phyloP scores from a whole-genome alignment of 2,113 vertebrate species.

The Ophiodon elongatus region DNA sequence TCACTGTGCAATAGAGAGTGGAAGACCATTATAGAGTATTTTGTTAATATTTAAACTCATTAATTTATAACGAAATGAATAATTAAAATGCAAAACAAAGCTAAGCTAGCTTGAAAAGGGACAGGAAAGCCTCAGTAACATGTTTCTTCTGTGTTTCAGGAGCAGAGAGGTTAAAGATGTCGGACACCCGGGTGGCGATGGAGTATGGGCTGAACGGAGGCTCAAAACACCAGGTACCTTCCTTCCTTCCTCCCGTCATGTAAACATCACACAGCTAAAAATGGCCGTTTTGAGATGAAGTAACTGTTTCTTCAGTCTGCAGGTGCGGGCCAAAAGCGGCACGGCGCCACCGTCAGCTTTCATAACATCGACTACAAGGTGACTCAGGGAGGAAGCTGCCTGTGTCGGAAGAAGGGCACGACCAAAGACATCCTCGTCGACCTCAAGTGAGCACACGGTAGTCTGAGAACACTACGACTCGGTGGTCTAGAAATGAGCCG shows the following conservation, averaged over 20 bases:
- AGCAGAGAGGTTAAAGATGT: conserved; percentile 17
- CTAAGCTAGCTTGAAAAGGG: neutral
- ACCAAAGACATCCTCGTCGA: conserved; percentile 80
- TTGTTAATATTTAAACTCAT: too few species aligned
- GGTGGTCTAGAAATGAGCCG: too few species aligned
- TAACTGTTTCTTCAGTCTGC: conserved; percentile 16
- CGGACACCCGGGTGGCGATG: neutral
- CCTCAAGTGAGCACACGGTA: conserved; percentile 79
- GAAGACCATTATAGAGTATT: too few species aligned
- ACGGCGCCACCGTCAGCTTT: conserved; percentile 78
- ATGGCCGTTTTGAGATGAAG: neutral
- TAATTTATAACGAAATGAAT: too few species aligned
- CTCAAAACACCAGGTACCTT: conserved; percentile 45
- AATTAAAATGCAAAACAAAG: neutral
- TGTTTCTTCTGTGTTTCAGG: conserved; percentile 15
- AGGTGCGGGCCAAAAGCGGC: neutral
- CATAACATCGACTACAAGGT: conserved; percentile 81
- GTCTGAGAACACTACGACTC: too few species aligned
- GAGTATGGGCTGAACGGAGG: conserved; percentile 25
- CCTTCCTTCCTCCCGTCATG: neutral
- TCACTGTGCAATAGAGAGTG: too few species aligned
- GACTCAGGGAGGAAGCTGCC: conserved; percentile 44
- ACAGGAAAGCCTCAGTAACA: neutral
- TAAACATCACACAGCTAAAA: too few species aligned
- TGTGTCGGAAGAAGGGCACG: conserved; percentile 58